phyloP scores from a whole-genome alignment of 2,888 invertebrate species.

The Eilema griseolum region DNA sequence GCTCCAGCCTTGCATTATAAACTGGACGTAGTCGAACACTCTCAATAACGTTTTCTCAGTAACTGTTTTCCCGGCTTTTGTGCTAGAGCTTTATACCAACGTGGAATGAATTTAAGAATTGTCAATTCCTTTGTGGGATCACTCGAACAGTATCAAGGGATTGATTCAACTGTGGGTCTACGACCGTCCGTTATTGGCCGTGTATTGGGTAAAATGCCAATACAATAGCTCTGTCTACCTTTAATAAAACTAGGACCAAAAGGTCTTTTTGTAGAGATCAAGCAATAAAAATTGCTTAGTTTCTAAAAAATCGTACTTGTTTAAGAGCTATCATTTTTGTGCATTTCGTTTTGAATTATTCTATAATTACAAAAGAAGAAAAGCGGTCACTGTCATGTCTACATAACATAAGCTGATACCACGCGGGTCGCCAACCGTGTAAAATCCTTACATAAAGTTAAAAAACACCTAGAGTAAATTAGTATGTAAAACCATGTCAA shows the following conservation, averaged over 20 bases:
- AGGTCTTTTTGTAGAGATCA: too few relatives aligned
- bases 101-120: constrained; percentile 13
- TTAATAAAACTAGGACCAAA: too few relatives aligned
- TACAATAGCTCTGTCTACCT: not conserved
- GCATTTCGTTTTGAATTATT: too few relatives aligned
- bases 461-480: too few relatives aligned
- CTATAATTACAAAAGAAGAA: not conserved
- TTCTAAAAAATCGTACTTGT: not conserved
- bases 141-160: constrained; percentile 6
- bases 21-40: constrained; percentile 21
- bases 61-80: constrained; percentile 33
- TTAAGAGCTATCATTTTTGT: too few relatives aligned
- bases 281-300: not conserved
- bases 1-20: constrained; percentile 15
- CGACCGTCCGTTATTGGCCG: not conserved
- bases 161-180: not conserved
- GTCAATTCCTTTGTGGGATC: constrained; percentile 14
- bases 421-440: too few relatives aligned
- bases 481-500: too few relatives aligned
- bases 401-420: too few relatives aligned
- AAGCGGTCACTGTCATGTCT: too few relatives aligned
- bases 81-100: constrained; percentile 17
- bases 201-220: too few relatives aligned
- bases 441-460: too few relatives aligned
- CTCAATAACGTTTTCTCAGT: constrained; percentile 31